Evolutionary conservation across 2,888 invertebrate genomes (phyloP).

Genomic region (Acleris literana): DNA sequence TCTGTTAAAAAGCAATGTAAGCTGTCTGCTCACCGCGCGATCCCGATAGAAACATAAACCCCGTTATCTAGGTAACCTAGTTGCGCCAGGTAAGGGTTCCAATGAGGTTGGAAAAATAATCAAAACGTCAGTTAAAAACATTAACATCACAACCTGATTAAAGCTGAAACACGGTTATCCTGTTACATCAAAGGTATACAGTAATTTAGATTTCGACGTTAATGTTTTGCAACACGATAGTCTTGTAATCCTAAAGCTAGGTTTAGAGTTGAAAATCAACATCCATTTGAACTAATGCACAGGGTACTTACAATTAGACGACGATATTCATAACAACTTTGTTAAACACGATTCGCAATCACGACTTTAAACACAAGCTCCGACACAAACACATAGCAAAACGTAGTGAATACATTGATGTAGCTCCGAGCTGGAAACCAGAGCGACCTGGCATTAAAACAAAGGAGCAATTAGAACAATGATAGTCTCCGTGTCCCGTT

Average conservation of each 20-base stretch:
- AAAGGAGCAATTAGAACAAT: slow-evolving; percentile 34
- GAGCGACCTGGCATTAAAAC: slow-evolving; percentile 22
- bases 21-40: slow-evolving; percentile 7
- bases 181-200: slow-evolving; percentile 42
- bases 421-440: neutral
- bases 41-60: slow-evolving; percentile 32
- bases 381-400: too few species aligned
- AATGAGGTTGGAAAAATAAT: slow-evolving; percentile 62
- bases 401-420: too few species aligned
- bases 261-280: neutral
- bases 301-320: too few species aligned
- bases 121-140: slow-evolving; percentile 52
- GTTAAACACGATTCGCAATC: too few species aligned
- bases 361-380: neutral
- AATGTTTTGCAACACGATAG: slow-evolving; percentile 2
- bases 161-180: slow-evolving; percentile 67
- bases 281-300: too few species aligned
- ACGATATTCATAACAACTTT: too few species aligned
- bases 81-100: slow-evolving; percentile 43
- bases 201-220: slow-evolving; percentile 6
- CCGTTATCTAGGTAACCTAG: slow-evolving; percentile 41
- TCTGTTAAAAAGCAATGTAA: slow-evolving; percentile 26
- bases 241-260: neutral
- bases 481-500: slow-evolving; percentile 23
- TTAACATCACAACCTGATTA: slow-evolving; percentile 60